Conservation (phyloP, 1,140 invertebrate genomes). For the Aphaenogaster rudis region DNA sequence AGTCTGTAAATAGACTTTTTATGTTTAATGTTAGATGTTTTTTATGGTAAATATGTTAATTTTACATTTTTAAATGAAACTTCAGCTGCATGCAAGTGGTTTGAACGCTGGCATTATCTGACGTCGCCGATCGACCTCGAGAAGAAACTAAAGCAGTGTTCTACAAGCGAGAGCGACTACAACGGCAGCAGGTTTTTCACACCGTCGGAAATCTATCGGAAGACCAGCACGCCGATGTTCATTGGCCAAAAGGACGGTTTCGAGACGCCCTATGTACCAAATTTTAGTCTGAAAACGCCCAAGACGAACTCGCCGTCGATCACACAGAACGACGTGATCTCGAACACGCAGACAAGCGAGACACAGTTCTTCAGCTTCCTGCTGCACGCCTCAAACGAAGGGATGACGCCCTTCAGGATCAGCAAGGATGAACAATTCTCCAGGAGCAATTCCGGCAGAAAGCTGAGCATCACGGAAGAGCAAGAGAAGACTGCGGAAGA, state of each 20-base stretch:
- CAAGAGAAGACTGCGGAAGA: neutral
- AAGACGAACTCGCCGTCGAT: constrained; percentile 50
- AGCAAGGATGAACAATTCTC: constrained; percentile 8
- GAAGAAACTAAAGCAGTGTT: constrained; percentile 24
- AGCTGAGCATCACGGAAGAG: constrained; percentile 63
- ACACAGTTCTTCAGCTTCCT: constrained; percentile 64
- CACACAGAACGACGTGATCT: neutral
- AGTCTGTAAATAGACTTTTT: neutral
- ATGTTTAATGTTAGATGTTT: neutral
- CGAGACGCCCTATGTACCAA: constrained; percentile 60
- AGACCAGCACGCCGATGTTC: constrained; percentile 79
- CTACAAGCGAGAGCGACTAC: constrained; percentile 50
- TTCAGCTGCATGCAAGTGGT: constrained; percentile 67
- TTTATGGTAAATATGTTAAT: neutral
- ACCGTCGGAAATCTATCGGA: constrained; percentile 71
- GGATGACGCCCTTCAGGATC: constrained; percentile 34
- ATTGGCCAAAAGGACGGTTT: constrained; percentile 31
- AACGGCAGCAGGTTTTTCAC: constrained; percentile 62
- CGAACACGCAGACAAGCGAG: neutral
- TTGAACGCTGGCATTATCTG: neutral
- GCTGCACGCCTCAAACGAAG: neutral
- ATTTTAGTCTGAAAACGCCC: constrained; percentile 73
- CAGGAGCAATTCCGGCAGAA: constrained; percentile 49
- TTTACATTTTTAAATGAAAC: neutral
- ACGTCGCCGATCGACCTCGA: neutral